A percentile compares a stretch with the other conserved stretches of the same genome.
Evolutionary conservation across 2,888 invertebrate species (phyloP).

Genomic region (Parnassius apollo): DNA sequence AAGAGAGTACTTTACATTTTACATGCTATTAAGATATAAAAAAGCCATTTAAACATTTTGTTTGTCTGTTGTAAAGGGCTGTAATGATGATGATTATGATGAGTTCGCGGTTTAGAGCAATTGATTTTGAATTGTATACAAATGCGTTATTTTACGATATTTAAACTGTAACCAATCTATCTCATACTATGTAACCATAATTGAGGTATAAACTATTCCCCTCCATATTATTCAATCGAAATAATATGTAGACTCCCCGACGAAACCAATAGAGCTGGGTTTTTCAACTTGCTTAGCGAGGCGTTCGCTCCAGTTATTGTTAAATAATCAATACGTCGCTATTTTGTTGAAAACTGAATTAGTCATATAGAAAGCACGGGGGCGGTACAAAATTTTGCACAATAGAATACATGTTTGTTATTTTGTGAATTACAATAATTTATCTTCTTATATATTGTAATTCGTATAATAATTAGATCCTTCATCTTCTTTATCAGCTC

Average conservation of each 20-base stretch:
- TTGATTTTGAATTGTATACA: too few species aligned
- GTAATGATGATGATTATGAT: too few species aligned
- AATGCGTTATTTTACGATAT: background rate
- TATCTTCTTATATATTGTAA: too few species aligned
- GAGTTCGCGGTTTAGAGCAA: too few species aligned
- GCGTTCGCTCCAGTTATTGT: slow-evolving; percentile 1
- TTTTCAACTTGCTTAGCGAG: slow-evolving; percentile 4
- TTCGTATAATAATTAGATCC: too few species aligned
- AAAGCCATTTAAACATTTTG: too few species aligned
- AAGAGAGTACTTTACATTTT: too few species aligned
- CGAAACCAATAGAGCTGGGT: slow-evolving; percentile 7
- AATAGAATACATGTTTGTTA: too few species aligned
- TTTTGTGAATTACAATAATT: too few species aligned
- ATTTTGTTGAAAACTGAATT: slow-evolving; percentile 5
- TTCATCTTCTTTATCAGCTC: too few species aligned
- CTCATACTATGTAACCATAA: background rate
- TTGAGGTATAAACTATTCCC: background rate
- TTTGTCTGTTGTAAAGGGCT: too few species aligned
- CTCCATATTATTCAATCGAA: background rate
- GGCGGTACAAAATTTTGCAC: background rate
- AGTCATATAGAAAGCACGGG: slow-evolving; percentile 2
- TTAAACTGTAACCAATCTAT: background rate
- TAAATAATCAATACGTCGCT: slow-evolving; percentile 17
- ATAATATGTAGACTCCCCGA: slow-evolving; percentile 2
- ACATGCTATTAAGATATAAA: too few species aligned